Evolutionary conservation across 2,888 invertebrate genomes (phyloP), one percentile per base, ranked within the genome.

Genomic region (Caenorhabditis drosophilae): DNA sequence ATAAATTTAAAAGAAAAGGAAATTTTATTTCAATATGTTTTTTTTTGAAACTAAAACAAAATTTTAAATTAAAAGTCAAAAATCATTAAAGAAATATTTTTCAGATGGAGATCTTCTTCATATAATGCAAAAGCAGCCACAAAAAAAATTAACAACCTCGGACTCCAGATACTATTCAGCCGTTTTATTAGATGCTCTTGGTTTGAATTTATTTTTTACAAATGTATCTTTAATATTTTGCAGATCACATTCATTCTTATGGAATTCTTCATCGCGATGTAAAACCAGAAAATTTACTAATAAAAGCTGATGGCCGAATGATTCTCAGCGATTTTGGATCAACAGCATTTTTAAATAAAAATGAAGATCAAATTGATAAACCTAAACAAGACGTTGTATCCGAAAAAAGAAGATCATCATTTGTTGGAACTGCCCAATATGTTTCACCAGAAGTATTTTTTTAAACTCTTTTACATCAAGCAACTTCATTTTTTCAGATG

Each of bases 341-440:
- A 49, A 91, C 93, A 1, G 94, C 72, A 40, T 67, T 67, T 31
- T 15, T 77, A 15, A 47, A 36, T 20, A 49, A 55, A 18, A 35
- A 55, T n/a, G 50, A 64, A 23, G 47, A 46, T 23, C 56, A 53
- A 4, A 12, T 23, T 16, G 41, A 42, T 42, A 46, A 51, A 15
- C 9, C 38, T 4, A 31, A 20, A 20, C 44, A 49, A 26, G 50
- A 49, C 15, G n/a, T 9, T 7, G 22, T 11, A 16, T 20, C 18
- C 6, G 22, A 20, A 7, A 41, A 22, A 15, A 23, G 80, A 23
- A 50, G 73, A 35, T 59, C 55, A 70, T 87, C 87, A 9, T 97
- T 98, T 86, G 96, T 97, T 16, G 98, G 98, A 49, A 98, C 97
- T 11, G 95, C 97, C 2, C 95, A 97, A 84, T 98, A 96, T 85